Conservation (phyloP, 2,888 invertebrate species). For the Caenorhabditis panamensis region DNA sequence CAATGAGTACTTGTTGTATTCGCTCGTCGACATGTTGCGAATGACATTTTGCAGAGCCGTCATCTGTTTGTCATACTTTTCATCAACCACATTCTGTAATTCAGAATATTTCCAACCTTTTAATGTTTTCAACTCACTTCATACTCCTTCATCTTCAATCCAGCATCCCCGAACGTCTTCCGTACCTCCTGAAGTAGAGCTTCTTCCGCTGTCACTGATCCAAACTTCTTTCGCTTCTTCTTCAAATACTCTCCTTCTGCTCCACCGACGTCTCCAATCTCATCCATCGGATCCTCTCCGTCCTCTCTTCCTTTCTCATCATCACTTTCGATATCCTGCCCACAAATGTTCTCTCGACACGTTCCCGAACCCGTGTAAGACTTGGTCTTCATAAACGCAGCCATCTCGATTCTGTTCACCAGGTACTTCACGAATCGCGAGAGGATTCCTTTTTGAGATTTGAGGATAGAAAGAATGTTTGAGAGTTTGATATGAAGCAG, state of each 20-base stretch:
- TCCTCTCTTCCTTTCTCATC: slow-evolving; percentile 33
- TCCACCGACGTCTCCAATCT: slow-evolving; percentile 42
- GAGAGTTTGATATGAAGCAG: background rate
- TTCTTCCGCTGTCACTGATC: slow-evolving; percentile 20
- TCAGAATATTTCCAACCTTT: background rate
- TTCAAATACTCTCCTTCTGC: slow-evolving; percentile 43
- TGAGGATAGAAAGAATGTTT: slow-evolving; percentile 22
- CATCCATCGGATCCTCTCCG: slow-evolving; percentile 42
- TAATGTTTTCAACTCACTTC: background rate
- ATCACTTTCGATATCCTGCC: slow-evolving; percentile 27
- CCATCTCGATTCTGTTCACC: slow-evolving; percentile 38
- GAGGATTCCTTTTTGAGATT: slow-evolving; percentile 13
- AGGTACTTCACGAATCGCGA: slow-evolving; percentile 38
- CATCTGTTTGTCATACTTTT: background rate
- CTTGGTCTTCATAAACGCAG: slow-evolving; percentile 27
- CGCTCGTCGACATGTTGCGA: slow-evolving; percentile 16
- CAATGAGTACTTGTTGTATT: slow-evolving; percentile 25
- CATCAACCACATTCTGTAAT: slow-evolving; percentile 17
- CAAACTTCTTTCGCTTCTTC: slow-evolving; percentile 31
- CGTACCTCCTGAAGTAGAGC: slow-evolving; percentile 25
- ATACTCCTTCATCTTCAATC: background rate
- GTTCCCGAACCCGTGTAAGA: background rate
- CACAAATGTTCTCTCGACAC: slow-evolving; percentile 31
- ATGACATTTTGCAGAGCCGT: slow-evolving; percentile 26
- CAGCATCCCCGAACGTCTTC: background rate